These are phyloP conservation scores for Drosophila athabasca DNA, from an alignment of 1,140 invertebrate genomes.

Conservation along the genomic window DNA sequence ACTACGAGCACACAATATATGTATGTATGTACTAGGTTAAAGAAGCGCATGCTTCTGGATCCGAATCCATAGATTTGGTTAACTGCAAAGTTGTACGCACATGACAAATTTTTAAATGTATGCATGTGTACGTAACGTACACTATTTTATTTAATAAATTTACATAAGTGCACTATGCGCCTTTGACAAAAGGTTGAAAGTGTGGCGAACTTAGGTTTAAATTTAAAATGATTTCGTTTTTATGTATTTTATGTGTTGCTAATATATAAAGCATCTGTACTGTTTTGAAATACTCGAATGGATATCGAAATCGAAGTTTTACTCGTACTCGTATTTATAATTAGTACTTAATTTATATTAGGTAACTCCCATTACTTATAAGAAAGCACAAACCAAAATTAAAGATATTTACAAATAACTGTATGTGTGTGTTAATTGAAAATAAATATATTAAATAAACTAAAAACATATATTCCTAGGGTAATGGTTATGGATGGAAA, in stretches of 20 bases:
- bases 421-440: slow-evolving; percentile 11
- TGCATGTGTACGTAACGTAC: no score
- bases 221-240: slow-evolving; percentile 21
- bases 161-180: no score
- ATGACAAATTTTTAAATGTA: no score
- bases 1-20: no score
- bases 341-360: slow-evolving; percentile 16
- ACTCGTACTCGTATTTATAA: slow-evolving; percentile 33
- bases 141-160: no score
- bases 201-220: neutral
- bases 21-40: no score
- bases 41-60: no score
- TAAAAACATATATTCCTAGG: neutral
- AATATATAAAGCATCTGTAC: slow-evolving; percentile 4
- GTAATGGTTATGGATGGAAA: no score
- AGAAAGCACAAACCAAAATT: slow-evolving; percentile 70
- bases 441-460: slow-evolving; percentile 12
- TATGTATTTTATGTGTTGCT: slow-evolving; percentile 13
- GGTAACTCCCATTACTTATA: slow-evolving; percentile 32
- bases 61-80: no score
- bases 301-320: slow-evolving; percentile 39
- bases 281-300: slow-evolving; percentile 39
- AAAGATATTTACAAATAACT: slow-evolving; percentile 21
- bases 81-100: no score
- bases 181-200: slow-evolving; percentile 2